Conservation (phyloP, 2,113 vertebrate species). For the Gymnarchus niloticus region DNA sequence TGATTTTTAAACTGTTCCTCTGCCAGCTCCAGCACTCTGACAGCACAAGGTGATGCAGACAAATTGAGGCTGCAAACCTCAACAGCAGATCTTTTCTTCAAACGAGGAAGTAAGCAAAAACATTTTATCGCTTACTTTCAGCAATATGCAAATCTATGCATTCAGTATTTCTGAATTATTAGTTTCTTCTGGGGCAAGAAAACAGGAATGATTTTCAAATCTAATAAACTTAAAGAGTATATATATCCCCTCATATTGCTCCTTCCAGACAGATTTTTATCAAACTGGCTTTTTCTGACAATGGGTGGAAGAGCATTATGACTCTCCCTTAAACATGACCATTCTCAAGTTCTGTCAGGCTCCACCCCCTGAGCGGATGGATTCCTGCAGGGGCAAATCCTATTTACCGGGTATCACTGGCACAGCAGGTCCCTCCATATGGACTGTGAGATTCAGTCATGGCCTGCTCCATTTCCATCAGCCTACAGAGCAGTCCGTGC, state of each 20-base stretch:
- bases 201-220: neutral
- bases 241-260: neutral
- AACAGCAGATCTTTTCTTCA: neutral
- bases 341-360: conserved; percentile 16
- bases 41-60: conserved; percentile 3
- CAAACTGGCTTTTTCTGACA: neutral
- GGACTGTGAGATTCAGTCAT: conserved; percentile 30
- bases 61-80: neutral
- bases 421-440: conserved; percentile 31
- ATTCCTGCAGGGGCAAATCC: conserved; percentile 39
- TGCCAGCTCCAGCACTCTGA: conserved; percentile 4
- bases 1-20: conserved; percentile 16
- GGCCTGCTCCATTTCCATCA: conserved; percentile 37
- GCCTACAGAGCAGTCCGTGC: conserved; percentile 15
- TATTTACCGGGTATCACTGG: conserved; percentile 36
- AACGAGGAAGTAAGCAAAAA: conserved; percentile 1
- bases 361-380: conserved; percentile 18
- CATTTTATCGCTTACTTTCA: conserved; percentile 21
- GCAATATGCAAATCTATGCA: conserved; percentile 12
- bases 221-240: neutral
- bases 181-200: neutral
- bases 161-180: neutral
- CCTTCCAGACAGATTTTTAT: neutral
- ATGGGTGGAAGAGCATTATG: neutral
- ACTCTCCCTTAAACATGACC: conserved; percentile 28